Base-by-base conservation (phyloP, 2,888 invertebrate genomes). In the Diplazon laetatorius region DNA sequence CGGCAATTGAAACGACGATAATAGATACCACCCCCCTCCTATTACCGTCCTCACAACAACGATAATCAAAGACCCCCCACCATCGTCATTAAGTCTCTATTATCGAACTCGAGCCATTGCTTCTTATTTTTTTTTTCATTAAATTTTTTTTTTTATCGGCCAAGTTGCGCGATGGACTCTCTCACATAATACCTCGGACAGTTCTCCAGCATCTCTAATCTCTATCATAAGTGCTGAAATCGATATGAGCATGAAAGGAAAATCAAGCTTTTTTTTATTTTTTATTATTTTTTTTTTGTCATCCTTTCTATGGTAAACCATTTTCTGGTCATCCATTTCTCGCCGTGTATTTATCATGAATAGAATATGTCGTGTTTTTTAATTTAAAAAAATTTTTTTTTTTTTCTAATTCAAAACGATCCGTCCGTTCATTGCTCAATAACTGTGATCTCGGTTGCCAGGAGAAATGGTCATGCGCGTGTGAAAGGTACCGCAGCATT, bases 391-490 rank as follows among this genome's bases (percentile, higher is more conserved):
- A 30, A 5, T 30, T 5, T 44, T 44, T 50, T 55, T 62, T 76
- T 42, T n/a, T 46, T 71, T 18, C 30, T 46, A 42, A 62, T 68
- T 46, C 63, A 35, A 60, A 22, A 39, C 30, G 55, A 63, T 55
- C 12, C 35, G 68, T 55, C 60, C 35, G 37, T 42, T 60, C 57
- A 52, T 79, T 79, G 68, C 79, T 69, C 76, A 79, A 79, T 79
- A 57, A 79, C 63, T 79, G 72, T 68, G 35, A 69, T 62, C 69
- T 59, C 30, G 39, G 16, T 16, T 20, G 46, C 52, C 66, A n/a
- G 52, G 35, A 52, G 65, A 37, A 52, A 46, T 62, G 74, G 39
- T 70, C 52, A 68, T 74, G 50, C 39, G 46, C 39, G 57, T 39
- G 57, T 39, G 39, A 30, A 44, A 46, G 50, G 42, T 35, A 37